A percentile compares a stretch with the other conserved stretches of the same genome.
These are phyloP conservation scores for Steinernema hermaphroditum DNA, from an alignment of 2,888 invertebrate species.

Conservation along the genomic window DNA sequence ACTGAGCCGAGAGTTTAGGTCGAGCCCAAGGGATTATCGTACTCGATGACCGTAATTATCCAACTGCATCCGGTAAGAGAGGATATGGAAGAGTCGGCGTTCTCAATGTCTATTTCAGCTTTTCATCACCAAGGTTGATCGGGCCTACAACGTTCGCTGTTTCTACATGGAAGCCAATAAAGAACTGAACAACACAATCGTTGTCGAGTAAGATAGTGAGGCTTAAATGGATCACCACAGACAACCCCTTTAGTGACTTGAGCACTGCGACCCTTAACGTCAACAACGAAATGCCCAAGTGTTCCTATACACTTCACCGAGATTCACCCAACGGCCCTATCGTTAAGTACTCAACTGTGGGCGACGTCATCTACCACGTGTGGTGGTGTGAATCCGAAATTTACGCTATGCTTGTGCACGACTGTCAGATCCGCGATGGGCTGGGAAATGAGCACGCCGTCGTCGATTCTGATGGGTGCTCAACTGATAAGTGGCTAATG, in stretches of 20 bases:
- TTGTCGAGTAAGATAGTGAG: conserved; percentile 46
- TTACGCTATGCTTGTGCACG: conserved; percentile 62
- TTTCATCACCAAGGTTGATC: conserved; percentile 57
- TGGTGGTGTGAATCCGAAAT: conserved; percentile 62
- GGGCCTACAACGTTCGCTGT: conserved; percentile 64
- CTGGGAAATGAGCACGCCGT: conserved; percentile 51
- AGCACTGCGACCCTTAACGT: conserved; percentile 44
- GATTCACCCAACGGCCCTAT: conserved; percentile 63
- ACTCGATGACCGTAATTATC: conserved; percentile 63
- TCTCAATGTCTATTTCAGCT: conserved; percentile 38
- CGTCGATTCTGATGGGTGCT: conserved; percentile 61
- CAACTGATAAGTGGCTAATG: conserved; percentile 56
- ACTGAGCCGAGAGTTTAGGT: conserved; percentile 42
- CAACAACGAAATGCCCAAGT: conserved; percentile 53
- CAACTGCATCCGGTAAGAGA: conserved; percentile 61
- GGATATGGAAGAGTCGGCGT: not conserved
- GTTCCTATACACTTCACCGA: conserved; percentile 59
- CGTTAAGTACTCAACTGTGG: conserved; percentile 51
- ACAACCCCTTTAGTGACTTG: conserved; percentile 53
- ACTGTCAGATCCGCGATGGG: conserved; percentile 58
- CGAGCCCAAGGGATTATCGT: conserved; percentile 63
- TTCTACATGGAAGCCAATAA: conserved; percentile 63
- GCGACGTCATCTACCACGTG: conserved; percentile 63
- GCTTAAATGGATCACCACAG: conserved; percentile 22
- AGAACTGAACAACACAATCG: conserved; percentile 52